These are phyloP conservation scores for Musca domestica DNA, from an alignment of 1,140 invertebrate species.

Conservation along the genomic window DNA sequence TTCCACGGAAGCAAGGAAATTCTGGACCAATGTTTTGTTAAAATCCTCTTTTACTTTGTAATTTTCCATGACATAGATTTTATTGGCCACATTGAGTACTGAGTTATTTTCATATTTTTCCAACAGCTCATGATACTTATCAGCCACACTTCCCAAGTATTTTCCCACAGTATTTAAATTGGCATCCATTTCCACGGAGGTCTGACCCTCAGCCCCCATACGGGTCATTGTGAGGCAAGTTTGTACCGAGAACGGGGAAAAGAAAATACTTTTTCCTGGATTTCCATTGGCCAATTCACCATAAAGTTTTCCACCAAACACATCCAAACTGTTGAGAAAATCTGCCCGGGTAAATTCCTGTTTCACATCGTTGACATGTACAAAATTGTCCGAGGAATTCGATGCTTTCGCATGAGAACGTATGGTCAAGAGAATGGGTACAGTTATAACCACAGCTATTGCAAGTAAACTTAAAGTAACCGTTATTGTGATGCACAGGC, in stretches of 20 bases:
- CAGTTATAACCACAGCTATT: too few relatives aligned
- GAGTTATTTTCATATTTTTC: conserved; percentile 36
- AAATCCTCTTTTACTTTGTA: conserved; percentile 28
- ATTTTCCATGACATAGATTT: too few relatives aligned
- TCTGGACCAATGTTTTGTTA: too few relatives aligned
- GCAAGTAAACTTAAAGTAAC: too few relatives aligned
- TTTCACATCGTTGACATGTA: too few relatives aligned
- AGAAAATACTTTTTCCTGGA: conserved; percentile 13
- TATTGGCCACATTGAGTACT: conserved; percentile 44
- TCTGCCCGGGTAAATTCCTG: too few relatives aligned
- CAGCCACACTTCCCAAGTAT: conserved; percentile 29
- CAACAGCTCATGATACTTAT: conserved; percentile 37
- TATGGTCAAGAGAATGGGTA: too few relatives aligned
- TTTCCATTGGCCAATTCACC: not conserved
- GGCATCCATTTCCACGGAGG: conserved; percentile 56
- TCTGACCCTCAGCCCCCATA: conserved; percentile 54
- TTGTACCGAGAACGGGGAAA: conserved; percentile 28
- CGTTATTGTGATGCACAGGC: too few relatives aligned
- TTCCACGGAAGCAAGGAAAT: too few relatives aligned
- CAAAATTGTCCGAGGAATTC: too few relatives aligned
- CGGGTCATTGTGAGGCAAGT: conserved; percentile 26
- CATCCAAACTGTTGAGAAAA: conserved; percentile 25
- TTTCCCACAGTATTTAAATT: conserved; percentile 49
- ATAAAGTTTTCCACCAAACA: conserved; percentile 11
- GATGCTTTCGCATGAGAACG: too few relatives aligned